Percentiles rank a stretch among this genome's conserved stretches.
Evolutionary conservation across 1,140 invertebrate genomes (phyloP).

Genomic region (Brachionus rotundiformis): DNA sequence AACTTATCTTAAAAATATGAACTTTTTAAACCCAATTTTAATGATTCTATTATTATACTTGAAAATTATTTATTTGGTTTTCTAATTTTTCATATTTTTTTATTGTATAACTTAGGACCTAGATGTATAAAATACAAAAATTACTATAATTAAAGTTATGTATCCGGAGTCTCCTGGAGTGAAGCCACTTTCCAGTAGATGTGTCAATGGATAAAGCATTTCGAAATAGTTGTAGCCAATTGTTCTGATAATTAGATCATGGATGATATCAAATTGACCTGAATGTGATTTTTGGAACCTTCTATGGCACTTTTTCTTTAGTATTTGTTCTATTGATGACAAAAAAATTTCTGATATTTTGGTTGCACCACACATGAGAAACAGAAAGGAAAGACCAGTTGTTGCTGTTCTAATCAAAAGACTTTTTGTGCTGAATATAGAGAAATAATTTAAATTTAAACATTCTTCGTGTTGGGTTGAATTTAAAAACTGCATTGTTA

Average conservation of each 20-base stretch:
- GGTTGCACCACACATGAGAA: not conserved
- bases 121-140: not conserved
- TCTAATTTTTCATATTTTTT: no score
- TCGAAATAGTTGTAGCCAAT: constrained; percentile 11
- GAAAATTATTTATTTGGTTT: no score
- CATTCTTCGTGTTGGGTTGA: not conserved
- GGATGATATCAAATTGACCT: not conserved
- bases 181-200: not conserved
- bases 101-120: no score
- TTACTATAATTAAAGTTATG: constrained; percentile 4
- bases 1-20: no score
- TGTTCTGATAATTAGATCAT: not conserved
- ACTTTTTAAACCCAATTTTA: no score
- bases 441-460: not conserved
- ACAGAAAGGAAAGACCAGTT: not conserved
- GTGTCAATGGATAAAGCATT: not conserved
- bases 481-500: not conserved
- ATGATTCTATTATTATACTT: no score
- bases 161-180: not conserved
- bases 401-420: not conserved
- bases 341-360: not conserved
- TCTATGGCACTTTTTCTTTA: not conserved
- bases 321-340: constrained; percentile 5
- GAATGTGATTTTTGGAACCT: not conserved
- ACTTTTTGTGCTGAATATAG: not conserved